Evolutionary conservation across 2,797 vertebrate genomes (phyloP).

Genomic region (Buceros bicornis): DNA sequence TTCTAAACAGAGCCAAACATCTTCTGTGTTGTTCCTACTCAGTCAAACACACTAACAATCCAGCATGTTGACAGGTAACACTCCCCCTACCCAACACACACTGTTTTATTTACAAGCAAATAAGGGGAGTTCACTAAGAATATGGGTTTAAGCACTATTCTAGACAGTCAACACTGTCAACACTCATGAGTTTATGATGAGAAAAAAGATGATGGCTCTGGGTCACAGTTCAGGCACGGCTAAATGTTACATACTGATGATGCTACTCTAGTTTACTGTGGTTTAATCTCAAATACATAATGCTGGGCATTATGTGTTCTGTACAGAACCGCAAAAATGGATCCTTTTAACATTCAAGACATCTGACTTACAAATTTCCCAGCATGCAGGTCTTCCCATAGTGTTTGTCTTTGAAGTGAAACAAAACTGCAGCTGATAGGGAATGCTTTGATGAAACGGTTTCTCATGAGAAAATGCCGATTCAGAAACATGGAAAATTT

Average conservation of each 20-base stretch:
- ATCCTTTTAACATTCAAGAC: slow-evolving; percentile 17
- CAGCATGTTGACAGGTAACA: neutral
- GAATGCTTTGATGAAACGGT: slow-evolving; percentile 25
- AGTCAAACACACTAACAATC: neutral
- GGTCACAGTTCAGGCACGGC: neutral
- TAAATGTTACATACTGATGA: slow-evolving; percentile 22
- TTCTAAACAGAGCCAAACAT: neutral
- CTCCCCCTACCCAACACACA: neutral
- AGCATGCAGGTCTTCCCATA: slow-evolving; percentile 14
- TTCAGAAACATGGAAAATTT: slow-evolving; percentile 16
- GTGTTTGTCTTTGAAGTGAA: slow-evolving; percentile 38
- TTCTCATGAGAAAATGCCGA: slow-evolving; percentile 48
- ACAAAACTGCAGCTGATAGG: slow-evolving; percentile 8
- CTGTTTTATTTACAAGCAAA: neutral
- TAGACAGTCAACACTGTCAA: neutral
- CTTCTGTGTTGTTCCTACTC: neutral
- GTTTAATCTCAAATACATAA: slow-evolving; percentile 16
- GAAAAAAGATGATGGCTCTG: neutral
- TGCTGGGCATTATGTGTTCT: neutral
- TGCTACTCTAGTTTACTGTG: slow-evolving; percentile 54
- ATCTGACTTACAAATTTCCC: slow-evolving; percentile 47
- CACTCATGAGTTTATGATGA: neutral
- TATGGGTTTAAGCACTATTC: slow-evolving; percentile 13
- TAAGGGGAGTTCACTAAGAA: neutral
- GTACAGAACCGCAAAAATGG: neutral